Base-by-base conservation (phyloP, 1,140 invertebrate genomes). In the Reticulitermes speratus region DNA sequence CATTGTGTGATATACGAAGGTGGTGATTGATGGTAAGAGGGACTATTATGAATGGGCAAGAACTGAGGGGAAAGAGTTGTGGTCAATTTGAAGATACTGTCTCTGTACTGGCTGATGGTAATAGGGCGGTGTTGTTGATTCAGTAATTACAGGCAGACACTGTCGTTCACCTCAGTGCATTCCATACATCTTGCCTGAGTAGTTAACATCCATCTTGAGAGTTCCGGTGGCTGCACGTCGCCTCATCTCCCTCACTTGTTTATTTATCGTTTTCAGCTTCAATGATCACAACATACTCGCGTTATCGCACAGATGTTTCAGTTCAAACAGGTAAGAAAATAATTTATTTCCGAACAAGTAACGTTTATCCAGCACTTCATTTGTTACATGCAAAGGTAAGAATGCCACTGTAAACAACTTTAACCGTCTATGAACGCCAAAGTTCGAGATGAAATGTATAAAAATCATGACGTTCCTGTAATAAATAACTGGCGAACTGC, bases 221-320 rank as follows among this genome's bases (percentile, higher is more conserved):
- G 65, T 75, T 75, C 25, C 65, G 65, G 65, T 75, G 65, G n/a
- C n/a, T 75, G 65, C 65, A 75, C 65, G n/a, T 75, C 25, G 8
- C 59, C 9, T 30, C 65, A 6, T 75, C 3, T 19, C n/a, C 65
- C 14, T 25, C 65, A 75, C 65, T 75, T 75, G 65, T 75, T 75
- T 75, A 75, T 75, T 75, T 75, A 75, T 75, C 65, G 65, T 19
- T 75, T 75, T 75, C 65, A 75, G 65, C 65, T 75, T 30, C 65
- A 75, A 25, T 75, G 65, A 30, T 16, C 65, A 30, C 65, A 65
- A 65, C 59, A 30, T 30, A 19, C n/a, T 30, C n/a, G n/a, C 65
- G 25, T 14, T 75, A 30, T 30, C 65, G 25, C n/a, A 8, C 65
- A 25, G 8, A 75, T 11, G n/a, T n/a, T 75, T 75, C 9, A 75